Evolutionary conservation across 2,113 vertebrate genomes (phyloP), one percentile per base, ranked within the genome.

Genomic region (Prochilodus magdalenae): DNA sequence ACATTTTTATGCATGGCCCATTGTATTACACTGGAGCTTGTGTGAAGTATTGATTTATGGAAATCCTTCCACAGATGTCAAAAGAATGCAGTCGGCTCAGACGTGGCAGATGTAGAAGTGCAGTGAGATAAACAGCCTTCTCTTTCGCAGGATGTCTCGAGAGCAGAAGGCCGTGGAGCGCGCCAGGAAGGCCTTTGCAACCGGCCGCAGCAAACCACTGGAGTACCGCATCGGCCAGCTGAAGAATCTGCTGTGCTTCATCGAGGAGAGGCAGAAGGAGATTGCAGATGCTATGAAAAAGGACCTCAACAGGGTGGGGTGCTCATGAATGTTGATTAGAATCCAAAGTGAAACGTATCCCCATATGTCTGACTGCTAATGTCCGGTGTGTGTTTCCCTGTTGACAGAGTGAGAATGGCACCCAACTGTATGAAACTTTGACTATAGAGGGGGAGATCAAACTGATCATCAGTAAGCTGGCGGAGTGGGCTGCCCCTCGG

Each of bases 171-270:
- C 81, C 0, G 95, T 98, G 70, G 92, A 92, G 40, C 67, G 77
- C 5, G 95, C 97, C 24, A 91, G 96, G 53, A 93, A 87, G 0
- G 95, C 96, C 29, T 98, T 96, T 87, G 73, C 77, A 57, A 93
- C 93, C 0, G 95, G 97, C 29, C 87, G 90, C 80, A 93, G 93
- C 13, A 95, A 91, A 77, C 80, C 91, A 0, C 79, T 97, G 76
- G 94, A 96, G 65, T 92, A 97, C 92, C 91, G 97, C 18, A 69
- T 96, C 49, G 84, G 84, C 79, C 97, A 97, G 90, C 92, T 98
- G 30, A 92, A 94, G 86, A 95, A 93, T 62, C 86, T 98, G n/a
- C 88, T 91, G 91, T 85, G 85, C 36, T 89, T 97, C 85, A 76
- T 97, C 78, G 77, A 5, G 4, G 96, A 98, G 85, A 90, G 83